A percentile compares a stretch with the other conserved stretches of the same genome.
Evolutionary conservation across 1,140 invertebrate genomes (phyloP).

Genomic region (Acromyrmex heyeri): DNA sequence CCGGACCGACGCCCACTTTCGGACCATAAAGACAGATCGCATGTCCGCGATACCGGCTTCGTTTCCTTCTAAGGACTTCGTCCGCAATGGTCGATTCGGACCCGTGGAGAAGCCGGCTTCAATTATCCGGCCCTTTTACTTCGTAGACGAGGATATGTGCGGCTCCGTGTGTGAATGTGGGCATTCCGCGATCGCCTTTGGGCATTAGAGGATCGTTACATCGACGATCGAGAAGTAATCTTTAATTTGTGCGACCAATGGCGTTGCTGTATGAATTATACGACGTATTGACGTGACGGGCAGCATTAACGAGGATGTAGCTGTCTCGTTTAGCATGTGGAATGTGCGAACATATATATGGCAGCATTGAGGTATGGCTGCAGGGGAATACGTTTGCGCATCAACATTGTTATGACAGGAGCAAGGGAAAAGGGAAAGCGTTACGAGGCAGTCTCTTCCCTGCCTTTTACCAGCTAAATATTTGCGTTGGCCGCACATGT

Average conservation of each 20-base stretch:
- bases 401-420: conserved; percentile 51
- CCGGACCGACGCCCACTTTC: conserved; percentile 77
- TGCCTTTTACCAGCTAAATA: conserved; percentile 66
- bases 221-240: conserved; percentile 33
- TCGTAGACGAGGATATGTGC: conserved; percentile 18
- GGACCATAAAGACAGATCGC: conserved; percentile 79
- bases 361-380: not conserved
- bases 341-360: not conserved
- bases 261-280: not conserved
- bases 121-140: conserved; percentile 72
- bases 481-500: conserved; percentile 70
- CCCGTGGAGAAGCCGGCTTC: conserved; percentile 67
- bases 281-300: conserved; percentile 2
- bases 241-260: not conserved
- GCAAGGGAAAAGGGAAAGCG: conserved; percentile 57
- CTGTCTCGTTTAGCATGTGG: not conserved
- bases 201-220: conserved; percentile 18
- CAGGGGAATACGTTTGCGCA: conserved; percentile 41
- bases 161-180: not conserved
- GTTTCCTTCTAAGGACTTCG: conserved; percentile 76
- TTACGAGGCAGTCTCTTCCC: conserved; percentile 35
- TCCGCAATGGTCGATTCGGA: conserved; percentile 67
- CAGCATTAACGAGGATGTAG: conserved; percentile 15
- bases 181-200: not conserved
- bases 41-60: conserved; percentile 73